Percentiles rank a stretch among this genome's conserved stretches.
Conservation (phyloP, 2,797 vertebrate genomes). For the Coilia nasus region DNA sequence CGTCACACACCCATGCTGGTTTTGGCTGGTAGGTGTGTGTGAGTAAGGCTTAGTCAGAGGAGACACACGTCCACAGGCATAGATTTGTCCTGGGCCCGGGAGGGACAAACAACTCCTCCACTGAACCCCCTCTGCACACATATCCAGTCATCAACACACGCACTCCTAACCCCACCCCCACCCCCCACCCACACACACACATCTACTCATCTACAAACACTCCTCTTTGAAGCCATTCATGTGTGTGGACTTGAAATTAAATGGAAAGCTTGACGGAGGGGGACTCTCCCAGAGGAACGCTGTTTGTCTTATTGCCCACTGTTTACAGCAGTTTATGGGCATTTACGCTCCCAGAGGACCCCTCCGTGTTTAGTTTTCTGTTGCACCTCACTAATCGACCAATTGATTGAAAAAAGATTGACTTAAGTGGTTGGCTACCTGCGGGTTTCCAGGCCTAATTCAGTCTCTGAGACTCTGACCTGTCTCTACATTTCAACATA, state of each 20-base stretch:
- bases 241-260: conserved; percentile 13
- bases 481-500: background rate
- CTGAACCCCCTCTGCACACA: too few species aligned
- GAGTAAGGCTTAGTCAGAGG: conserved; percentile 19
- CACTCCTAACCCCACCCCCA: background rate
- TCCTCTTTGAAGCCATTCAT: background rate
- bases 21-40: conserved; percentile 15
- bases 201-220: background rate
- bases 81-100: background rate
- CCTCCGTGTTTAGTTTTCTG: conserved; percentile 43
- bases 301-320: background rate
- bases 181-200: background rate
- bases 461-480: background rate
- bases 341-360: conserved; percentile 57
- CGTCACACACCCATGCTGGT: conserved; percentile 5
- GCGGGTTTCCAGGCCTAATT: background rate
- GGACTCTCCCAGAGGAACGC: background rate
- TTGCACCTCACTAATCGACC: conserved; percentile 9
- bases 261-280: background rate
- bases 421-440: background rate
- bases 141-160: too few species aligned
- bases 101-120: background rate
- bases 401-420: conserved; percentile 8
- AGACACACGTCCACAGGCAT: conserved; percentile 1
- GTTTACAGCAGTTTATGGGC: conserved; percentile 12